Evolutionary conservation across 2,113 vertebrate species (phyloP).

Genomic region (zebrafish (Danio rerio)): GRCz12tu NC_133188.1:25410501-25411000

Average conservation of each 20-base stretch:
- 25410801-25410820: conserved; percentile 60
- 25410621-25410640: conserved; percentile 43
- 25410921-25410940: conserved; percentile 74
- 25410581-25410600: conserved; percentile 54
- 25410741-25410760: conserved; percentile 87
- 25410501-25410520: not conserved
- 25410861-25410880: conserved; percentile 70
- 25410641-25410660: conserved; percentile 43
- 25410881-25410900: conserved; percentile 73
- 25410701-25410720: conserved; percentile 58
- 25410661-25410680: conserved; percentile 63
- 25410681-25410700: conserved; percentile 66
- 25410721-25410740: conserved; percentile 88
- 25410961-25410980: conserved; percentile 55
- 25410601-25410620: conserved; percentile 54
- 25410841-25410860: conserved; percentile 56
- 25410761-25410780: conserved; percentile 88
- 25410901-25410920: conserved; percentile 70
- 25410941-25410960: conserved; percentile 69
- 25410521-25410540: not conserved
- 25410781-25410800: conserved; percentile 83
- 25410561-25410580: not conserved
- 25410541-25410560: conserved; percentile 6
- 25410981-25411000: conserved; percentile 68
- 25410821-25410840: conserved; percentile 65